These are phyloP conservation scores for Laterallus jamaicensis DNA, from an alignment of 2,113 vertebrate species.

Conservation along the genomic window DNA sequence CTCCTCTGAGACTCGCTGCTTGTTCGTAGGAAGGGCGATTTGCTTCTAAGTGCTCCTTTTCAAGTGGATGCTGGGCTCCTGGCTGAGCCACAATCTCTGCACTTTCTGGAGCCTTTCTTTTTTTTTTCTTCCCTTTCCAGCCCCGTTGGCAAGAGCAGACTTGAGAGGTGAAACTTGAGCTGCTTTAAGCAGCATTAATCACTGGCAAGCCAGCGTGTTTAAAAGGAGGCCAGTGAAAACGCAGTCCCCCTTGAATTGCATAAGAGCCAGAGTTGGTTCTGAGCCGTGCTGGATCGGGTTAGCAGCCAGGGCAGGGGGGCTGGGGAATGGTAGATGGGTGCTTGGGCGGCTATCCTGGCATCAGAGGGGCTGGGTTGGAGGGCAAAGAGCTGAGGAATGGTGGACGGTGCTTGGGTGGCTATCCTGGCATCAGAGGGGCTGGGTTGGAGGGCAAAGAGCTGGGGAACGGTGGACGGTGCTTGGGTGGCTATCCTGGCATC, in stretches of 20 bases:
- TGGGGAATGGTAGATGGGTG: background rate
- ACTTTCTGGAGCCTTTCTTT: constrained; percentile 54
- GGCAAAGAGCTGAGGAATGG: background rate
- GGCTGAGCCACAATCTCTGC: constrained; percentile 36
- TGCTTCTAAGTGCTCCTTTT: background rate
- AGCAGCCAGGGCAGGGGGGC: background rate
- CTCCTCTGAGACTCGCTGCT: background rate
- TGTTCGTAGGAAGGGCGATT: background rate
- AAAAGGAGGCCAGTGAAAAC: constrained; percentile 74
- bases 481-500: background rate
- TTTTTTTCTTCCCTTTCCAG: background rate
- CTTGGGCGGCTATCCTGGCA: background rate
- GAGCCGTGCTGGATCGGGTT: constrained; percentile 49
- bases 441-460: too few relatives aligned
- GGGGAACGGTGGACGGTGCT: background rate
- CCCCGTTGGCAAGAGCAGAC: constrained; percentile 71
- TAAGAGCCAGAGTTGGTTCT: constrained; percentile 67
- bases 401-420: background rate
- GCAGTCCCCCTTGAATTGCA: constrained; percentile 72
- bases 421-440: background rate
- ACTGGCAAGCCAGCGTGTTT: constrained; percentile 70
- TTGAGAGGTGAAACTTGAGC: constrained; percentile 79
- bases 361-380: too few relatives aligned
- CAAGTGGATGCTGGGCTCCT: constrained; percentile 1
- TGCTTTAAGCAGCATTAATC: constrained; percentile 78